phyloP scores from a whole-genome alignment of 2,113 vertebrate genomes.

The Rhadina sibilatrix region DNA sequence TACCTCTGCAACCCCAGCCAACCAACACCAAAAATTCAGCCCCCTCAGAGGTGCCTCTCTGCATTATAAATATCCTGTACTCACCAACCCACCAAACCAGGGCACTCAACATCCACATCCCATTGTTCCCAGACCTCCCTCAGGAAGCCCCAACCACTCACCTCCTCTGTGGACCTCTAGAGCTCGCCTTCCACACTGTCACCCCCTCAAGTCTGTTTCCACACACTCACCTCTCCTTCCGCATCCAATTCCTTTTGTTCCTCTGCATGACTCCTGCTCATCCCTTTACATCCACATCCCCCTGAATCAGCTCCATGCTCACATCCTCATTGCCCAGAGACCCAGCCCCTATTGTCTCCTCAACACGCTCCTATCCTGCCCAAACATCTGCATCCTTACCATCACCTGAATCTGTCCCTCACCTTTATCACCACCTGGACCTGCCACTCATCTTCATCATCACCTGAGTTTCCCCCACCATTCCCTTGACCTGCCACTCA shows the following conservation, averaged over 20 bases:
- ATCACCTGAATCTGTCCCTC: neutral
- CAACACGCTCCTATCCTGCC: accelerated
- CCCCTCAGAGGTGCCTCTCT: accelerated
- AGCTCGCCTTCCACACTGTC: accelerated
- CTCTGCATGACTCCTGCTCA: neutral
- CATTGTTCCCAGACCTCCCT: too few species aligned
- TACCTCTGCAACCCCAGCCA: neutral
- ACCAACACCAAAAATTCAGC: neutral
- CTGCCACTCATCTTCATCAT: neutral
- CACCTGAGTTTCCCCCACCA: neutral
- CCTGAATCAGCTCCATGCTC: neutral
- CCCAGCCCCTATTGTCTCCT: accelerated
- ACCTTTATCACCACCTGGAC: neutral
- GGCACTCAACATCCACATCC: accelerated
- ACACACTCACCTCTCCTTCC: neutral
- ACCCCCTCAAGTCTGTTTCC: neutral
- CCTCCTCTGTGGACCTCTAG: neutral
- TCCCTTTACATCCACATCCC: neutral
- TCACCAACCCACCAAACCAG: neutral
- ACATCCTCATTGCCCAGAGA: accelerated
- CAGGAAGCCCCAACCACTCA: neutral
- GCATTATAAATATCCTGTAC: accelerated
- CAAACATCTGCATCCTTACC: neutral
- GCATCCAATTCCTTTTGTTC: neutral
- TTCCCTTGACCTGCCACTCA: neutral